These are phyloP conservation scores for Gasteruption jaculator DNA, from an alignment of 2,888 invertebrate genomes.

Conservation along the genomic window DNA sequence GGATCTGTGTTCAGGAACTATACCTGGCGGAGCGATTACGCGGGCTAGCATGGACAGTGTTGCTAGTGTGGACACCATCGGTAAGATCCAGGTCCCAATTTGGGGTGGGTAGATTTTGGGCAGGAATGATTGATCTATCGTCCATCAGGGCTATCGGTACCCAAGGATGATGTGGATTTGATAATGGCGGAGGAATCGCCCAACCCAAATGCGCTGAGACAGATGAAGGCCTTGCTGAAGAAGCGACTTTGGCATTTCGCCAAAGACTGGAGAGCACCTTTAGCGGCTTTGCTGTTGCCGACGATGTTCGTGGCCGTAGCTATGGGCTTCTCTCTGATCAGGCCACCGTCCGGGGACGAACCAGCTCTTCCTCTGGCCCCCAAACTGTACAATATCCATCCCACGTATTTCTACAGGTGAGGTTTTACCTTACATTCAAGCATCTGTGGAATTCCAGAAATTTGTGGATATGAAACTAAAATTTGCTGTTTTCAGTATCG, in stretches of 20 bases:
- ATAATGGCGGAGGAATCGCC: conserved; percentile 29
- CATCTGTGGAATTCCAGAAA: background rate
- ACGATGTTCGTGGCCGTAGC: conserved; percentile 62
- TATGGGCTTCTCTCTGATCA: conserved; percentile 66
- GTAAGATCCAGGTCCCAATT: conserved; percentile 12
- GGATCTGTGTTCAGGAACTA: conserved; percentile 54
- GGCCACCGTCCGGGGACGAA: conserved; percentile 63
- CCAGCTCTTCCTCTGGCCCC: conserved; percentile 54
- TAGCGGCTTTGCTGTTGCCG: conserved; percentile 60
- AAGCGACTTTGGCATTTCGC: conserved; percentile 60
- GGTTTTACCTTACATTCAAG: background rate
- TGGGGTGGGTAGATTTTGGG: background rate
- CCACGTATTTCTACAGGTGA: conserved; percentile 50
- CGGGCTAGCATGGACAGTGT: conserved; percentile 28
- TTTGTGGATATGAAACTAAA: background rate
- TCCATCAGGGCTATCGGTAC: conserved; percentile 23
- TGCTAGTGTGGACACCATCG: conserved; percentile 21
- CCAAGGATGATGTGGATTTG: conserved; percentile 29
- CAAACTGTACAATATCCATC: conserved; percentile 54
- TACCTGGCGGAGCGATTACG: conserved; percentile 31
- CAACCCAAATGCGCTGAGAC: conserved; percentile 34
- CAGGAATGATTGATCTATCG: conserved; percentile 3
- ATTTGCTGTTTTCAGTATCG: conserved; percentile 29
- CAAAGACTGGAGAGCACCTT: conserved; percentile 59
- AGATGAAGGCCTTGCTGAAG: conserved; percentile 54